These are phyloP conservation scores for Penaeus vannamei DNA, from an alignment of 1,140 invertebrate species.

Conservation along the genomic window DNA sequence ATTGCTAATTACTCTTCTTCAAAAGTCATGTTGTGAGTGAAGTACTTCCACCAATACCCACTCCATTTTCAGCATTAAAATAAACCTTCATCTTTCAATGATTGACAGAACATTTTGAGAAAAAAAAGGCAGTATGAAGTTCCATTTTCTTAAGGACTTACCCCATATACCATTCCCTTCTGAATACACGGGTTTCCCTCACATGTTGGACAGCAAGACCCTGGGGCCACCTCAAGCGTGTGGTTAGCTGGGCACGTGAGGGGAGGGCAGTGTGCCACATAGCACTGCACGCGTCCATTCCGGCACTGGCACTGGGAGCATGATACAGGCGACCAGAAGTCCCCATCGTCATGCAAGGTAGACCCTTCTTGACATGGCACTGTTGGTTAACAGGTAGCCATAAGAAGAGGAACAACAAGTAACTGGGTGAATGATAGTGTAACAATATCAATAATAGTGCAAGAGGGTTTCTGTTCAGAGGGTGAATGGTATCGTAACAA, in stretches of 20 bases:
- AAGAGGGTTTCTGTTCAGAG: too few species aligned
- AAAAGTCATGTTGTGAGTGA: too few species aligned
- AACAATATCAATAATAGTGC: too few species aligned
- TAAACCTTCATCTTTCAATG: too few species aligned
- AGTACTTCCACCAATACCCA: too few species aligned
- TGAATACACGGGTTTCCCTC: constrained; percentile 44
- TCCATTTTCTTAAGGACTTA: not conserved
- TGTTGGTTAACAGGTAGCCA: not conserved
- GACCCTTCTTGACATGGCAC: constrained; percentile 38
- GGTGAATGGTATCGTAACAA: too few species aligned
- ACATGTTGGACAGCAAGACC: constrained; percentile 54
- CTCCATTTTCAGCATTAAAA: too few species aligned
- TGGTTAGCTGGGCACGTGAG: constrained; percentile 52
- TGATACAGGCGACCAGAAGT: constrained; percentile 54
- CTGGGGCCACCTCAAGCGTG: constrained; percentile 39
- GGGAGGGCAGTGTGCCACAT: constrained; percentile 50
- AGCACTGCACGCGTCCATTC: constrained; percentile 44
- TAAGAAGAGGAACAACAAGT: not conserved
- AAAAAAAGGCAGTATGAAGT: not conserved
- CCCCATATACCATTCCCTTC: constrained; percentile 39
- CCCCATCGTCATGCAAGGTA: constrained; percentile 44
- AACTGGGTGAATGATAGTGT: not conserved
- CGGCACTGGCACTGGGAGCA: constrained; percentile 56
- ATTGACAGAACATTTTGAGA: not conserved
- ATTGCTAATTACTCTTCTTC: too few species aligned